A percentile compares a stretch with the other conserved stretches of the same genome.
Conservation (phyloP, 2,888 invertebrate genomes). For the Lochmaea capreae region DNA sequence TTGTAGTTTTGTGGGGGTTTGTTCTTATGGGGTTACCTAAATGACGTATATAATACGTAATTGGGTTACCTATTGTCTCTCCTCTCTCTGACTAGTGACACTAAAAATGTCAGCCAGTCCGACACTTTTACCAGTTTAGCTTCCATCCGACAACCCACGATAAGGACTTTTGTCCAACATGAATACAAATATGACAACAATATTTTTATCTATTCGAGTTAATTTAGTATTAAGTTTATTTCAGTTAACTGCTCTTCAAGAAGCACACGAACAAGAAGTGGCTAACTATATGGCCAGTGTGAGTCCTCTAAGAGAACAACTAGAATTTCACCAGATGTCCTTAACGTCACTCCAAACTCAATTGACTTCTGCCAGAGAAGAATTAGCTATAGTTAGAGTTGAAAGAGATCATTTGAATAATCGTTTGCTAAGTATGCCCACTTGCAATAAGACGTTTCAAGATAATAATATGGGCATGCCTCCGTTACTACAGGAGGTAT, state of each 20-base stretch:
- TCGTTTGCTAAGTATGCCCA: constrained; percentile 45
- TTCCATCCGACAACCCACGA: too few species aligned
- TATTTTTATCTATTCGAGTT: too few species aligned
- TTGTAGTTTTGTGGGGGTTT: too few species aligned
- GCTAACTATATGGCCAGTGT: constrained; percentile 74
- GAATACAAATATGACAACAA: too few species aligned
- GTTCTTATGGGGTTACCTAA: too few species aligned
- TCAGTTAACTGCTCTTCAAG: constrained; percentile 80
- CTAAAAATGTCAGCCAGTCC: too few species aligned
- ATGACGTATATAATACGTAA: too few species aligned
- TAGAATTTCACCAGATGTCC: constrained; percentile 71
- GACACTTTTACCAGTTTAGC: too few species aligned
- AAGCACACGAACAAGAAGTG: constrained; percentile 79
- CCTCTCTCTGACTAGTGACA: too few species aligned
- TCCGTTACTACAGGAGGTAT: constrained; percentile 57
- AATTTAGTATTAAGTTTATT: constrained; percentile 51
- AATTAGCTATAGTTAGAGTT: constrained; percentile 67
- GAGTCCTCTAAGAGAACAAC: constrained; percentile 71
- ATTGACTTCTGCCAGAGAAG: constrained; percentile 64
- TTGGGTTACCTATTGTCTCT: too few species aligned
- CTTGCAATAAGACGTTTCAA: constrained; percentile 34
- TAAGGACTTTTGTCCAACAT: too few species aligned
- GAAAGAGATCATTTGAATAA: constrained; percentile 70
- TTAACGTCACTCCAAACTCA: constrained; percentile 66
- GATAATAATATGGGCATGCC: constrained; percentile 48